Evolutionary conservation across 1,140 invertebrate genomes (phyloP).

Genomic region (Metaphire vulgaris): DNA sequence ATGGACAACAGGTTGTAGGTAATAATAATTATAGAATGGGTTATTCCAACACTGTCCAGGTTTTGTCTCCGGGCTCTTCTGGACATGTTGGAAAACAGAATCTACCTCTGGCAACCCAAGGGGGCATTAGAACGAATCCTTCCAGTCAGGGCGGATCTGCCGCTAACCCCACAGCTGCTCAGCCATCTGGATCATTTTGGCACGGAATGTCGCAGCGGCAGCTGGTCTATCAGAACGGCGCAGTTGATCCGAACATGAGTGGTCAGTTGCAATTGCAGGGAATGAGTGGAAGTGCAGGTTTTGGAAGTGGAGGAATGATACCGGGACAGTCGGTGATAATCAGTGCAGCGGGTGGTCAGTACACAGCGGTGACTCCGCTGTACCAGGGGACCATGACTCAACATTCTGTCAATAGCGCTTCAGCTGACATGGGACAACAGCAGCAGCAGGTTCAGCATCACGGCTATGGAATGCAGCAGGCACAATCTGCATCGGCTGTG

Average conservation of each 20-base stretch:
- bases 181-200: background rate
- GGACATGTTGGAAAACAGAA: background rate
- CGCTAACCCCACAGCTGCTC: background rate
- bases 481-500: slow-evolving; percentile 58
- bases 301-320: background rate
- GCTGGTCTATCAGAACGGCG: background rate
- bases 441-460: background rate
- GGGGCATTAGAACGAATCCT: background rate
- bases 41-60: background rate
- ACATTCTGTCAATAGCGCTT: too few relatives aligned
- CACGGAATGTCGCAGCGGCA: background rate
- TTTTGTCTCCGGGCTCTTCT: background rate
- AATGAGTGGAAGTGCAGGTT: background rate
- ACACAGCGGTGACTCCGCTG: background rate
- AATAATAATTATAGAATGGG: background rate
- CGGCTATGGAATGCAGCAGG: background rate
- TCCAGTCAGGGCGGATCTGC: background rate
- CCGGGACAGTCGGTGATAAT: background rate
- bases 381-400: background rate
- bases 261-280: background rate
- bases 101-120: background rate
- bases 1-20: background rate
- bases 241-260: background rate
- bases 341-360: background rate
- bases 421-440: background rate